Evolutionary conservation across 2,888 invertebrate genomes (phyloP).

Genomic region (Cerceris ruficornis): DNA sequence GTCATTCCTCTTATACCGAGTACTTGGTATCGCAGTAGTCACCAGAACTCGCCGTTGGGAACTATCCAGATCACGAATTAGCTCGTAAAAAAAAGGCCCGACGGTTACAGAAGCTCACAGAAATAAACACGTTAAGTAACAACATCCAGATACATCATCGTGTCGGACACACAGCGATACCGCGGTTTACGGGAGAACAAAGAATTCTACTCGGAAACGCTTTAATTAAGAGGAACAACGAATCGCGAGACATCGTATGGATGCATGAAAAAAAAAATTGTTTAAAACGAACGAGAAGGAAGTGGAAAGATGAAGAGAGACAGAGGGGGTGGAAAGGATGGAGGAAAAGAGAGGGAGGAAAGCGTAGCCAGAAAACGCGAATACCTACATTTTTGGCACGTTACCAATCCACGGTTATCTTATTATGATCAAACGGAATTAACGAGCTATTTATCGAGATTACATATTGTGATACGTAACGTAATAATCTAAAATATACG

Average conservation of each 20-base stretch:
- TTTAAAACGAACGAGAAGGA: no score
- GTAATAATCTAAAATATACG: constrained; percentile 55
- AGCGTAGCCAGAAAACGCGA: constrained; percentile 40
- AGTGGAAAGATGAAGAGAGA: background rate
- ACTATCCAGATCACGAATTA: constrained; percentile 72
- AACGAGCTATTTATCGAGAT: constrained; percentile 58
- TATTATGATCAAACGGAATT: constrained; percentile 54
- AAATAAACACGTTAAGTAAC: constrained; percentile 67
- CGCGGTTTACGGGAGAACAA: background rate
- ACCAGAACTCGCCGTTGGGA: constrained; percentile 71
- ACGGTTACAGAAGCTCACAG: constrained; percentile 65
- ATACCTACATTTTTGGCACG: constrained; percentile 47
- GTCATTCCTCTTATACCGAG: constrained; percentile 73
- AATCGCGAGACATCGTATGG: constrained; percentile 9
- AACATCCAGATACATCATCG: constrained; percentile 34
- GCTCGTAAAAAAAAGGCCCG: constrained; percentile 65
- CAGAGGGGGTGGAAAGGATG: background rate
- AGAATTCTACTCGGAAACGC: constrained; percentile 16
- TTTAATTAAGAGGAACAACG: constrained; percentile 37
- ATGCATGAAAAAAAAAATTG: background rate
- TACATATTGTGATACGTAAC: constrained; percentile 45
- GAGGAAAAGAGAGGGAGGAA: constrained; percentile 2
- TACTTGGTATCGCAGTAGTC: constrained; percentile 68
- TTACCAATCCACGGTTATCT: constrained; percentile 51
- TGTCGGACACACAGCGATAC: background rate